Evolutionary conservation across 2,113 vertebrate genomes (phyloP), one percentile per base, ranked within the genome.

Genomic region (Lanius ludovicianus): DNA sequence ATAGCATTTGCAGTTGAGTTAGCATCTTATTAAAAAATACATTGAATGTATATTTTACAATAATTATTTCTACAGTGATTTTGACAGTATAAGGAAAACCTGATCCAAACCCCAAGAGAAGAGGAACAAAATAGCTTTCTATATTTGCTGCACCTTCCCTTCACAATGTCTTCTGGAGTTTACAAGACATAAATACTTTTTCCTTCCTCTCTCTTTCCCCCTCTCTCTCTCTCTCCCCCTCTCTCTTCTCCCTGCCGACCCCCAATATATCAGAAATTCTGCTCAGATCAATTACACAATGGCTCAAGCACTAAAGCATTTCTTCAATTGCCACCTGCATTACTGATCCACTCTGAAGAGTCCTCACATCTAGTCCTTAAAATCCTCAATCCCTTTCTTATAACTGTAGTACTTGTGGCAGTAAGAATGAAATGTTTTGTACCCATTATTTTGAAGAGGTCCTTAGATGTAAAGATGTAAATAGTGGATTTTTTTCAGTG

Each of bases 371-470:
- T 80, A 15, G 19, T 59, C 44, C 64, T 89, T 44, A 41, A 15
- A 89, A 84, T 56, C 87, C 69, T 37, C 22, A 31, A 46, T 50
- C 15, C n/a, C 65, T 42, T 95, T 79, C 70, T 71, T 65, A 12
- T 60, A 89, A 82, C 28, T 75, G 53, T 8, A 87, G 56, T 47
- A 82, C 67, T 64, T 64, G 25, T 30, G 31, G 65, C 57, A 94
- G 74, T 4, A 65, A 57, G 62, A 91, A 89, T 65, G 22, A 93
- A 87, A 83, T 83, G 35, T 82, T 96, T 94, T 93, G 37, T 55
- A 69, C 70, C 49, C 73, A 75, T 44, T 69, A 83, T 21, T 35
- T 41, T 93, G 78, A 95, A 96, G 62, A 50, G 44, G 70, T 84
- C 49, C 57, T 89, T 69, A 84, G 44, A 63, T 53, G 31, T 53